Percentiles rank a stretch among this genome's conserved stretches.
phyloP scores from a whole-genome alignment of 2,113 vertebrate genomes.

The Solea solea region DNA sequence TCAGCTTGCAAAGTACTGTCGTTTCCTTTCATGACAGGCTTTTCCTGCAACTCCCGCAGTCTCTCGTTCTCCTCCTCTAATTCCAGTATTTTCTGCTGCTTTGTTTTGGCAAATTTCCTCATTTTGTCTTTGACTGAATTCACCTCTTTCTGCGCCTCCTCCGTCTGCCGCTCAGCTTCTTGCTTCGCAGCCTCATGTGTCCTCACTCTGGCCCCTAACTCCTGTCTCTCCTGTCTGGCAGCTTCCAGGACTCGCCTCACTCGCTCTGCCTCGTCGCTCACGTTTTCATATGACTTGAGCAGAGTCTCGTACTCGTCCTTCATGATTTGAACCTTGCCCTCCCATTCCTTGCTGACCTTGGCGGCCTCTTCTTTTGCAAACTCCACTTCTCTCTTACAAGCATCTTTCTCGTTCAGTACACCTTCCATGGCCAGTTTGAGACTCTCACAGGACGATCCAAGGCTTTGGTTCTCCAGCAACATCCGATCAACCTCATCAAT shows the following conservation, averaged over 20 bases:
- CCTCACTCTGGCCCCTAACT: slow-evolving; percentile 83
- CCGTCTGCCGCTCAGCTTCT: slow-evolving; percentile 84
- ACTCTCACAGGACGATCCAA: slow-evolving; percentile 89
- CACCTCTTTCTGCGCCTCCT: slow-evolving; percentile 87
- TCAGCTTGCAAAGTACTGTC: slow-evolving; percentile 62
- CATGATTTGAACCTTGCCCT: slow-evolving; percentile 85
- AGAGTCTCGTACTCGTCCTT: slow-evolving; percentile 95
- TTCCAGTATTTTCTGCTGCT: slow-evolving; percentile 96
- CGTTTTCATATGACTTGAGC: slow-evolving; percentile 94
- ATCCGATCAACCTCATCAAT: slow-evolving; percentile 85
- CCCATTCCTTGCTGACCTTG: slow-evolving; percentile 81
- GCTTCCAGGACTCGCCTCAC: slow-evolving; percentile 88
- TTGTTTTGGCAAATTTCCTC: slow-evolving; percentile 96
- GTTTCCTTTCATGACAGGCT: slow-evolving; percentile 44
- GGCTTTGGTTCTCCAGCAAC: slow-evolving; percentile 87
- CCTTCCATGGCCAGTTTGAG: slow-evolving; percentile 86
- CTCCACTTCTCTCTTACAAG: slow-evolving; percentile 80
- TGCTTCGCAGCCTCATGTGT: slow-evolving; percentile 80
- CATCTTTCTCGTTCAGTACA: slow-evolving; percentile 85
- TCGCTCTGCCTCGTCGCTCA: slow-evolving; percentile 90
- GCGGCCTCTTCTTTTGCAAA: slow-evolving; percentile 79
- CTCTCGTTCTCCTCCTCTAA: slow-evolving; percentile 95
- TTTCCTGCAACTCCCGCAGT: slow-evolving; percentile 77
- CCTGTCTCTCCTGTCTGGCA: slow-evolving; percentile 90
- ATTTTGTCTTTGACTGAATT: slow-evolving; percentile 93